Conservation (phyloP, 2,888 invertebrate species). For the Phaedon cochleariae region DNA sequence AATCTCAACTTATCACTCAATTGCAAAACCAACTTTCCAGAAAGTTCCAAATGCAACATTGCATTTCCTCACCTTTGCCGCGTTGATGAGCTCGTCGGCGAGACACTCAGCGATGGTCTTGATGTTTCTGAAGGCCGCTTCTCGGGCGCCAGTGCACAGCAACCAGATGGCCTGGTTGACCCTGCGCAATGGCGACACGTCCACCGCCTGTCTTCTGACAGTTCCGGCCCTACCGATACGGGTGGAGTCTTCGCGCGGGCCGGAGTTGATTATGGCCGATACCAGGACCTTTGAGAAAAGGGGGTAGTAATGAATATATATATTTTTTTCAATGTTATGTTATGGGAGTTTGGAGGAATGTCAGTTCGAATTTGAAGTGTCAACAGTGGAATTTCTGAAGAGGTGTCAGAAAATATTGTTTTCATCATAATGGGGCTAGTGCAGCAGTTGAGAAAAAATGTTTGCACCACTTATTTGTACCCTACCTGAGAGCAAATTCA, state of each 20-base stretch:
- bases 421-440: constrained; percentile 44
- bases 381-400: constrained; percentile 53
- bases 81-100: constrained; percentile 99
- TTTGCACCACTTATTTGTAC: no score
- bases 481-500: no score
- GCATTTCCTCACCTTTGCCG: constrained; percentile 80
- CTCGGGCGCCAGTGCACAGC: constrained; percentile 97
- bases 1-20: no score
- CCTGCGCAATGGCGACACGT: constrained; percentile 96
- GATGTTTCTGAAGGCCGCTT: constrained; percentile 99
- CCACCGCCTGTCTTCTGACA: constrained; percentile 99
- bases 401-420: constrained; percentile 57
- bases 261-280: constrained; percentile 98
- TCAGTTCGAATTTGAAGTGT: constrained; percentile 8
- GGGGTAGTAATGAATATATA: neutral
- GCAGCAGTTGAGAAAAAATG: no score
- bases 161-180: constrained; percentile 99
- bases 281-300: constrained; percentile 76
- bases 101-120: constrained; percentile 99
- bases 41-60: no score
- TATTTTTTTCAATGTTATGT: no score
- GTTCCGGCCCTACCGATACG: constrained; percentile 99
- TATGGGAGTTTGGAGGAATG: neutral
- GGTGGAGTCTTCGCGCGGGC: constrained; percentile 99
- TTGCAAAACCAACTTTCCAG: no score